Evolutionary conservation across 2,113 vertebrate species (phyloP).

Genomic region (Cyprinodon tularosa): DNA sequence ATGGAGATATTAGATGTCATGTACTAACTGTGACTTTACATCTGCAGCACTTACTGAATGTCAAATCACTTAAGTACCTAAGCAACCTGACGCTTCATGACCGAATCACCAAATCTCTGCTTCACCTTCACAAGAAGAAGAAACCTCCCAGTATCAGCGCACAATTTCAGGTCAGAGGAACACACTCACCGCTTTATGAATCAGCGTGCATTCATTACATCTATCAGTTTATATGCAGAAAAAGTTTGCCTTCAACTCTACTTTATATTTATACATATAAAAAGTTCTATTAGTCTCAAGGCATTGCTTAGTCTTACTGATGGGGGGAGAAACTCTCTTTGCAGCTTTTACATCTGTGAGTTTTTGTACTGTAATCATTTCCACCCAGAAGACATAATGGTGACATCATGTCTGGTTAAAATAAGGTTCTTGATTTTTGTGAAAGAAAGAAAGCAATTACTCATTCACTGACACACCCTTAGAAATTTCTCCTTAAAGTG

Average conservation of each 20-base stretch:
- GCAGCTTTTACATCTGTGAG: constrained; percentile 6
- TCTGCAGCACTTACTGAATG: constrained; percentile 90
- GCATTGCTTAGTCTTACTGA: background rate
- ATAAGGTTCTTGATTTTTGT: constrained; percentile 7
- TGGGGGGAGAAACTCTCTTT: constrained; percentile 4
- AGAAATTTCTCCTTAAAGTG: background rate
- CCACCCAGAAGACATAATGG: constrained; percentile 30
- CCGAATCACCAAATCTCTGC: constrained; percentile 96
- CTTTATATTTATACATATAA: background rate
- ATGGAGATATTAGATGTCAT: background rate
- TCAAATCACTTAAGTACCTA: constrained; percentile 95
- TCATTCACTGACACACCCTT: constrained; percentile 10
- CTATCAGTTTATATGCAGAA: background rate
- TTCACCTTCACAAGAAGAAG: constrained; percentile 99
- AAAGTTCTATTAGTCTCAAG: too few species aligned
- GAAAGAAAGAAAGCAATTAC: constrained; percentile 1
- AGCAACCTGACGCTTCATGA: constrained; percentile 92
- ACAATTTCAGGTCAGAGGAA: constrained; percentile 91
- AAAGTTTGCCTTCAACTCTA: constrained; percentile 44
- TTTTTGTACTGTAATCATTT: constrained; percentile 4
- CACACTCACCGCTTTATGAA: constrained; percentile 7
- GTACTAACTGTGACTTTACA: constrained; percentile 5
- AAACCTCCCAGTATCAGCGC: constrained; percentile 98
- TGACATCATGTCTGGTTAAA: constrained; percentile 58
- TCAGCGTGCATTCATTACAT: constrained; percentile 9